phyloP scores from a whole-genome alignment of 2,797 vertebrate species.

The Molossus molossus region DNA sequence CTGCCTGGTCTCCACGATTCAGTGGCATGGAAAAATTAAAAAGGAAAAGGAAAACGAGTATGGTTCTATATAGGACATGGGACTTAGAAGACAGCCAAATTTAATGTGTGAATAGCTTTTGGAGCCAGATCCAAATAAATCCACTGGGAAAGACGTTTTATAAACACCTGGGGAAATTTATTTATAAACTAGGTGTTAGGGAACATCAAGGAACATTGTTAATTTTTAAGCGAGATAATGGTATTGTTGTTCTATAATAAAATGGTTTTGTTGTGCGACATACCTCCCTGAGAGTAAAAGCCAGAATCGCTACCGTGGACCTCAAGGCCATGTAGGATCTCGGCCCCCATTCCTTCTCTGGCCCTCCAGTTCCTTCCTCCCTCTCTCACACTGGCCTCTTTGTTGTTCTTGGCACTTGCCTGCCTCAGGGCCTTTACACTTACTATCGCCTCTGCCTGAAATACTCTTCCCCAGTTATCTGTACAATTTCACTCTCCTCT shows the following conservation, averaged over 20 bases:
- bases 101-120: conserved; percentile 24
- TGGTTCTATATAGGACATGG: not conserved
- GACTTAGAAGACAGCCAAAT: not conserved
- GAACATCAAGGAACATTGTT: conserved; percentile 8
- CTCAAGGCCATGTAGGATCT: too few species aligned
- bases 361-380: not conserved
- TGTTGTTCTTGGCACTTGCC: not conserved
- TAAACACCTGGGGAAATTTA: not conserved
- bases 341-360: not conserved
- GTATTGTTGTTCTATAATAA: conserved; percentile 14
- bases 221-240: conserved; percentile 32
- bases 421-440: not conserved
- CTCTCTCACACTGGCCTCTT: not conserved
- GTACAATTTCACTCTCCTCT: not conserved
- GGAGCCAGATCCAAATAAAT: not conserved
- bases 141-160: not conserved
- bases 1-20: not conserved
- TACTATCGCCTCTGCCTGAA: not conserved
- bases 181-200: conserved; percentile 28
- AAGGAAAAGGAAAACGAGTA: not conserved
- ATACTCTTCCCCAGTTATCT: not conserved
- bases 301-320: not conserved
- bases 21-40: not conserved
- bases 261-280: not conserved
- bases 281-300: conserved; percentile 12